Base-by-base conservation (phyloP, 2,888 invertebrate species). In the Thecophora atra region DNA sequence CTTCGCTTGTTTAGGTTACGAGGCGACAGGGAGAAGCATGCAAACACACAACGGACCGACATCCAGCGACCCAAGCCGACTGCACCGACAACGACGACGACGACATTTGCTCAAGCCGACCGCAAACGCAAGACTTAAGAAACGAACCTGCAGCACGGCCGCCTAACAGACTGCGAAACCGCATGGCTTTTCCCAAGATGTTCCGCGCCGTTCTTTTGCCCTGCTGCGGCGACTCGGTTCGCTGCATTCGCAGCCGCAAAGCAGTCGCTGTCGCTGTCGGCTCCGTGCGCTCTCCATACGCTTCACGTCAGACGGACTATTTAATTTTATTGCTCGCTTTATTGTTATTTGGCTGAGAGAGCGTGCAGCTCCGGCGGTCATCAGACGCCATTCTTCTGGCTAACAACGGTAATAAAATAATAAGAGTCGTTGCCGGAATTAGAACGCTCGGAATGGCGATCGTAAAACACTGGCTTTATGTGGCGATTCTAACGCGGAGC, bases 91-190 rank as follows among this genome's bases (percentile, higher is more conserved):
- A 19, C 8, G 24, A 6, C 5, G 24, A 54, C 54, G 24, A 21
- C 19, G 5, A 54, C 24, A 56, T 24, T 4, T 24, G 26, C 24
- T 17, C 26, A 56, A 17, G 24, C 21, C 26, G 26, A 56, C 21
- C 26, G 56, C 13, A 52, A 70, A 74, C 70, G 47, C 69, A 74
- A 71, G 73, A 74, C 73, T 74, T 74, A 69, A 70, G 73, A 17
- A 58, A 72, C 73, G 68, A 74, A 73, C 73, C 60, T 58, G 56
- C 65, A 66, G 51, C 28, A 37, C 7, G 11, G 11, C 37, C 37
- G 11, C 37, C 37, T 37, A 6, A 6, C 37, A 37, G 37, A 37
- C 37, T 8, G 37, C 37, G 37, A 1, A 37, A 37, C 37, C 1
- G 37, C 37, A 37, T 37, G n/a, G n/a, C n/a, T n/a, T n/a, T n/a